phyloP scores from a whole-genome alignment of 2,797 vertebrate genomes.

The Pempheris klunzingeri region DNA sequence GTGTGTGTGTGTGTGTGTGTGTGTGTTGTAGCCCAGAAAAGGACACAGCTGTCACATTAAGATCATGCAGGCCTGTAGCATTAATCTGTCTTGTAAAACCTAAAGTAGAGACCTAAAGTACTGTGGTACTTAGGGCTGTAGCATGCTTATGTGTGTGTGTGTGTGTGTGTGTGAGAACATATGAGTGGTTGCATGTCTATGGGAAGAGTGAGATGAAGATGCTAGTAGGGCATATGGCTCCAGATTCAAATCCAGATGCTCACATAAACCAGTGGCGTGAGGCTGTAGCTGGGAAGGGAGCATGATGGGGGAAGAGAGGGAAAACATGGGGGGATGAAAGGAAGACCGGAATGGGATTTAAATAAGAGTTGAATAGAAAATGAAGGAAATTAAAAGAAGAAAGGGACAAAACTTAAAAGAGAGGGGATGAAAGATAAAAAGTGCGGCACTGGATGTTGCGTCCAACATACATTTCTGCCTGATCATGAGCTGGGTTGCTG shows the following conservation, averaged over 20 bases:
- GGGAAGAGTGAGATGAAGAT: slow-evolving; percentile 56
- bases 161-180: slow-evolving; percentile 19
- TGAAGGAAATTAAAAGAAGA: background rate
- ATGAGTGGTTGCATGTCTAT: slow-evolving; percentile 48
- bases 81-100: slow-evolving; percentile 78
- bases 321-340: slow-evolving; percentile 23
- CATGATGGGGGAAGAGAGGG: slow-evolving; percentile 11
- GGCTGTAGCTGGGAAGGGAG: slow-evolving; percentile 30
- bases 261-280: slow-evolving; percentile 46
- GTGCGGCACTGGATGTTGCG: slow-evolving; percentile 14
- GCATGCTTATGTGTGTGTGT: slow-evolving; percentile 25
- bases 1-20: slow-evolving; percentile 24
- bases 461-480: slow-evolving; percentile 19
- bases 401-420: background rate
- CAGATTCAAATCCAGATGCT: slow-evolving; percentile 71
- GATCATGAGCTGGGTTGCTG: slow-evolving; percentile 41
- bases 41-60: slow-evolving; percentile 80
- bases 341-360: slow-evolving; percentile 13
- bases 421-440: slow-evolving; percentile 19
- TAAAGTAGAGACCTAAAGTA: slow-evolving; percentile 64
- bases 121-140: slow-evolving; percentile 52
- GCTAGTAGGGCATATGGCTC: slow-evolving; percentile 66
- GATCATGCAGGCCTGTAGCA: slow-evolving; percentile 71
- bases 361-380: slow-evolving; percentile 18
- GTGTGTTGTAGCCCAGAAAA: slow-evolving; percentile 60